Evolutionary conservation across 2,888 invertebrate species (phyloP).

Genomic region (Carterocephalus palaemon): DNA sequence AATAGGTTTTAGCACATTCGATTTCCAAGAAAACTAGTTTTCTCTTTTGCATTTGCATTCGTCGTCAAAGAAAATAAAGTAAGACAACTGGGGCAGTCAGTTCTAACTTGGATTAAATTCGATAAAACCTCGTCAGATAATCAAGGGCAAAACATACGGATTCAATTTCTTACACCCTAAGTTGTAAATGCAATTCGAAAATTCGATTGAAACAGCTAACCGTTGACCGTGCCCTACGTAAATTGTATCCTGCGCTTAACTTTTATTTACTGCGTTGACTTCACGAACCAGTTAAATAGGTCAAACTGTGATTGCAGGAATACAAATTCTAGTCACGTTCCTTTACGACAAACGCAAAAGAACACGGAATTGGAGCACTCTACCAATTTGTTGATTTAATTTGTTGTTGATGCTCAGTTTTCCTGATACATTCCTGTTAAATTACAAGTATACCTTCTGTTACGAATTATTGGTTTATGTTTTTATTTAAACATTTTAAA

Average conservation of each 20-base stretch:
- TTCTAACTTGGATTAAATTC: slow-evolving; percentile 11
- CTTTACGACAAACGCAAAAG: slow-evolving; percentile 23
- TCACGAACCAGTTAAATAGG: slow-evolving; percentile 23
- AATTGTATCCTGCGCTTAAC: slow-evolving; percentile 5
- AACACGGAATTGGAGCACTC: slow-evolving; percentile 12
- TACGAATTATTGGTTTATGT: too few relatives aligned
- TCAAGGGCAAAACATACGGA: slow-evolving; percentile 20
- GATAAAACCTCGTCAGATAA: slow-evolving; percentile 17
- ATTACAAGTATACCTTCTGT: slow-evolving; percentile 2
- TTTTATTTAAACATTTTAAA: too few relatives aligned
- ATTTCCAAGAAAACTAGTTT: slow-evolving; percentile 13
- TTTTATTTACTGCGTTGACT: slow-evolving; percentile 23
- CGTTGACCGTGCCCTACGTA: slow-evolving; percentile 6
- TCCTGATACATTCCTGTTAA: slow-evolving; percentile 10
- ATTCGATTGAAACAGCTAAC: slow-evolving; percentile 19
- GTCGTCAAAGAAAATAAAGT: slow-evolving; percentile 6
- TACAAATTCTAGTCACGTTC: slow-evolving; percentile 18
- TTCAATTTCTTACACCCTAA: slow-evolving; percentile 4
- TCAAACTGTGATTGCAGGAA: slow-evolving; percentile 22
- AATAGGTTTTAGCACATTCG: slow-evolving; percentile 6
- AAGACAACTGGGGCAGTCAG: slow-evolving; percentile 7
- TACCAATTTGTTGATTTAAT: slow-evolving; percentile 23
- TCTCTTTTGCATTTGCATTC: slow-evolving; percentile 15
- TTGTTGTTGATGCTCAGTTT: slow-evolving; percentile 13
- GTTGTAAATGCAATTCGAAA: slow-evolving; percentile 20